Evolutionary conservation across 2,888 invertebrate genomes (phyloP).

Genomic region (Spilarctia lutea): DNA sequence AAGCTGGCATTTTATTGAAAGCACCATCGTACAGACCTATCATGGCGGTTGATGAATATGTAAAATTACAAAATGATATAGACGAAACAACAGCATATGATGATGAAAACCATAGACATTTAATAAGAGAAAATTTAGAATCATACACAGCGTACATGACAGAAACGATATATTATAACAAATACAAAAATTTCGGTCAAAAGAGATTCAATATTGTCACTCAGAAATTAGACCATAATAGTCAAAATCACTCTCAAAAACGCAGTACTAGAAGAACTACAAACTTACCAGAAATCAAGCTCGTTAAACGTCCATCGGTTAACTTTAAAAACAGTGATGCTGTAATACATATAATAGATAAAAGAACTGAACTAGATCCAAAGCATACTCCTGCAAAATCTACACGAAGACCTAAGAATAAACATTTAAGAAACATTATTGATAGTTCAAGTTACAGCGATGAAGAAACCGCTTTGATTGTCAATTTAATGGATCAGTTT

Average conservation of each 20-base stretch:
- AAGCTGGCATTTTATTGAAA: too few species aligned
- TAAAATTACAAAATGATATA: background rate
- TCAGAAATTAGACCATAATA: background rate
- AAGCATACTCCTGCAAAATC: background rate
- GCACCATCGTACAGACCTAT: background rate
- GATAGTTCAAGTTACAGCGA: conserved; percentile 10
- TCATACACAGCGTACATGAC: background rate
- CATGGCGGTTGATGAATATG: background rate
- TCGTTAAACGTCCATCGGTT: background rate
- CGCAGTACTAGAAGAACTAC: background rate
- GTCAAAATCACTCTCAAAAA: background rate
- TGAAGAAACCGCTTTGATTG: conserved; percentile 10
- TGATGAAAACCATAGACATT: background rate
- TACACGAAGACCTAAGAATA: background rate
- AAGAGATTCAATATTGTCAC: conserved; percentile 10
- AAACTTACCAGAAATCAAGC: background rate
- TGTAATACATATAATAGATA: background rate
- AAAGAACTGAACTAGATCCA: background rate
- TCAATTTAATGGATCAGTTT: conserved; percentile 10
- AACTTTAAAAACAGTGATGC: background rate
- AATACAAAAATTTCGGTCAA: background rate
- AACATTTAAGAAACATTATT: background rate
- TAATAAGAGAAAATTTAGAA: background rate
- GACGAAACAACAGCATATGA: background rate
- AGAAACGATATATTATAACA: background rate